Evolutionary conservation across 2,797 vertebrate species (phyloP).

Genomic region (Vultur gryphus): DNA sequence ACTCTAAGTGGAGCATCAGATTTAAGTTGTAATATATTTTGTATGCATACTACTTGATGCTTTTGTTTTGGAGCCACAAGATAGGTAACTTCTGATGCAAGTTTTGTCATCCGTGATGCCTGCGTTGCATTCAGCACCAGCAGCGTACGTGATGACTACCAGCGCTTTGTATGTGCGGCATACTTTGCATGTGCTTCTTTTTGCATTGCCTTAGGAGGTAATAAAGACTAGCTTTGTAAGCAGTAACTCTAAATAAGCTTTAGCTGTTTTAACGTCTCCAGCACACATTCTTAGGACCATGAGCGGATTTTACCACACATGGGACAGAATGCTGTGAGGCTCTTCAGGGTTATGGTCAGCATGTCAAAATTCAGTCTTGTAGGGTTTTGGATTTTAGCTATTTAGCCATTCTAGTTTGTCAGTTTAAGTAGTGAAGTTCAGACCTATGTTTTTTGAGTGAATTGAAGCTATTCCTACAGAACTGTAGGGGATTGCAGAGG

Average conservation of each 20-base stretch:
- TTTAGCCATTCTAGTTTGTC: not conserved
- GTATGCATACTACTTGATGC: not conserved
- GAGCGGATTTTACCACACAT: not conserved
- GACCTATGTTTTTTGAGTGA: not conserved
- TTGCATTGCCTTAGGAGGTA: not conserved
- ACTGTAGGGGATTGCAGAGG: conserved; percentile 29
- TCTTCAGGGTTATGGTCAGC: not conserved
- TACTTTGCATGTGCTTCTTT: not conserved
- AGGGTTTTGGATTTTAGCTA: not conserved
- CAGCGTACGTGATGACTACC: fast-evolving
- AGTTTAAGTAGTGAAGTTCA: not conserved
- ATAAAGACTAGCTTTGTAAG: not conserved
- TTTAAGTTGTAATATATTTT: not conserved
- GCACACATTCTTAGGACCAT: not conserved
- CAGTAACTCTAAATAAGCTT: not conserved
- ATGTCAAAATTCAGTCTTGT: not conserved
- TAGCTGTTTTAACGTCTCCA: not conserved
- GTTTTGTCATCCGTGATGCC: not conserved
- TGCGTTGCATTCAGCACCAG: not conserved
- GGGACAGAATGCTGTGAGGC: not conserved
- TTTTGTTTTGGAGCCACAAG: not conserved
- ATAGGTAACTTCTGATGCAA: not conserved
- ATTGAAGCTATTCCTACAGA: not conserved
- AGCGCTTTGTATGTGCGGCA: fast-evolving
- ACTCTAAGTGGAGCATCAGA: not conserved